Conservation (phyloP, 2,888 invertebrate species). For the Caenorhabditis becei region DNA sequence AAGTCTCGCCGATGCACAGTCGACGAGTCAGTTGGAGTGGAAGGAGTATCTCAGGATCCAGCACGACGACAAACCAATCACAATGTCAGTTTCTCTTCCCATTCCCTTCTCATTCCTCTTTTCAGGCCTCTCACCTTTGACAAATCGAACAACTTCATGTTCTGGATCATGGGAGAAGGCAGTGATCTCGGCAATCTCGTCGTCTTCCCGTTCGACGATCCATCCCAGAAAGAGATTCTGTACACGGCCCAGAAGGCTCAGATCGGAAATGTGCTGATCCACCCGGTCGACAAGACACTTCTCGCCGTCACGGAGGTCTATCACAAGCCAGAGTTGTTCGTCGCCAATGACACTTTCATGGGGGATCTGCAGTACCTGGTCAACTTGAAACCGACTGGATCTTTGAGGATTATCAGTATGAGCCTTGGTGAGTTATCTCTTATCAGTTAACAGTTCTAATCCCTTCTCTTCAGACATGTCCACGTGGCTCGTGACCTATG, state of each 20-base stretch:
- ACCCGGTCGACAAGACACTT: constrained; percentile 78
- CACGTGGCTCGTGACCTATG: constrained; percentile 79
- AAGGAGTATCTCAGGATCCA: constrained; percentile 75
- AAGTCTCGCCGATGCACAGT: constrained; percentile 29
- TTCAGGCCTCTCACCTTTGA: constrained; percentile 79
- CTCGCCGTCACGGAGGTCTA: constrained; percentile 79
- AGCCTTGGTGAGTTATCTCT: constrained; percentile 57
- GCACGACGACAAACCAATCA: constrained; percentile 78
- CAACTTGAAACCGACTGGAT: constrained; percentile 77
- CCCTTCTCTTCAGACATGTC: constrained; percentile 72
- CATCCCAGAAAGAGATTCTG: constrained; percentile 75
- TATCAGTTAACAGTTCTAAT: not conserved
- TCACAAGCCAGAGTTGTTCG: constrained; percentile 80
- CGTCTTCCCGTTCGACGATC: constrained; percentile 76
- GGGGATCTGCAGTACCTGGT: constrained; percentile 76
- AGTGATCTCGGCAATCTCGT: constrained; percentile 78
- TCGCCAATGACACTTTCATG: constrained; percentile 79
- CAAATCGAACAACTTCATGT: constrained; percentile 77
- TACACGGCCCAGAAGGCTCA: constrained; percentile 78
- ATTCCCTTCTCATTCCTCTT: constrained; percentile 8
- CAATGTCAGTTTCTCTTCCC: constrained; percentile 61
- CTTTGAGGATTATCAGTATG: constrained; percentile 67
- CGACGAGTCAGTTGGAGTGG: constrained; percentile 76
- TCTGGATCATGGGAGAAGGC: constrained; percentile 79
- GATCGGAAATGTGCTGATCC: constrained; percentile 78